Evolutionary conservation across 2,797 vertebrate genomes (phyloP).

Genomic region (Pangasius sanitwongsei): DNA sequence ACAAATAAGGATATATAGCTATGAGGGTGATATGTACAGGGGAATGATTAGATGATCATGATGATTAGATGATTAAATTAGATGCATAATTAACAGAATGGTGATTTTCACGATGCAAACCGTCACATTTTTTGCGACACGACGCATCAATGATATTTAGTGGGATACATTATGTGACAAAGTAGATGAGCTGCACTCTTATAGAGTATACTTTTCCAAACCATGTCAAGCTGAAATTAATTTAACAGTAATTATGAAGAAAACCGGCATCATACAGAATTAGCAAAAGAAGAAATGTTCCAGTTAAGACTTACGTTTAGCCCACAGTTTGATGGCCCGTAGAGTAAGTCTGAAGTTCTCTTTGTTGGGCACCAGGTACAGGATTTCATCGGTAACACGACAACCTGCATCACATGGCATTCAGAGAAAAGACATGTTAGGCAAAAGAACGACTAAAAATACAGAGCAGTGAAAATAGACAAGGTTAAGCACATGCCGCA

Average conservation of each 20-base stretch:
- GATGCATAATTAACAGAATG: background rate
- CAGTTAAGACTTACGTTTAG: slow-evolving; percentile 86
- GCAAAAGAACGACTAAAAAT: slow-evolving; percentile 1
- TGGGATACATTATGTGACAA: background rate
- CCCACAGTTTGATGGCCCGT: slow-evolving; percentile 96
- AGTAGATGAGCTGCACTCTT: background rate
- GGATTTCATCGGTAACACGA: slow-evolving; percentile 97
- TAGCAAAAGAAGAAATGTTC: background rate
- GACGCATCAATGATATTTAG: background rate
- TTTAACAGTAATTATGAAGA: background rate
- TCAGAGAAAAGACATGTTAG: background rate
- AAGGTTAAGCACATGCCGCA: background rate
- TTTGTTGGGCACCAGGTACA: slow-evolving; percentile 95
- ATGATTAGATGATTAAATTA: background rate
- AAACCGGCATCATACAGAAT: background rate
- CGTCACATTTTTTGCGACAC: too few species aligned
- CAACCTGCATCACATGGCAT: slow-evolving; percentile 77
- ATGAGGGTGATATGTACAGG: too few species aligned
- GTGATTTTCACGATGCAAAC: background rate
- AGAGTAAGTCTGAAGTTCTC: slow-evolving; percentile 95
- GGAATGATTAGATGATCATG: too few species aligned
- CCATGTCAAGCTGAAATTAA: background rate
- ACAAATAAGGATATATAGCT: too few species aligned
- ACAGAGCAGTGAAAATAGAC: background rate
- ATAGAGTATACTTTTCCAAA: background rate